Evolutionary conservation across 2,113 vertebrate species (phyloP), one percentile per base, ranked within the genome.

Genomic region (Pantherophis guttatus): DNA sequence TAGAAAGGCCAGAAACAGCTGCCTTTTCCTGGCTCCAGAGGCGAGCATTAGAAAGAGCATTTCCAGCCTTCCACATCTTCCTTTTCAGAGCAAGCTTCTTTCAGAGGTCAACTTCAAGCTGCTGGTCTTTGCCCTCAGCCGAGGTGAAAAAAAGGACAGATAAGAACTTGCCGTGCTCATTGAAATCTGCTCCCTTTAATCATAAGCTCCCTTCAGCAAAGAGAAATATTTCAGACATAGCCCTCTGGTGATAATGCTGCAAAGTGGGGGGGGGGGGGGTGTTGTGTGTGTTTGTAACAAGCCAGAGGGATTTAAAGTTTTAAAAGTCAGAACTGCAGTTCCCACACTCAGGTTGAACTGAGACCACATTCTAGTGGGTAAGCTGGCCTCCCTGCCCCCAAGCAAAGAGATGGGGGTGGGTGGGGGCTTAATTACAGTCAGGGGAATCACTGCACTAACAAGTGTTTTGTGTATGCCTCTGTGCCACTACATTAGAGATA

Each of bases 131-230:
- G 97, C 95, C 96, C 97, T 90, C 86, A 93, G 94, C 93, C 57
- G 95, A 98, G 97, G 97, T 98, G 97, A 98, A 97, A 94, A 95
- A 97, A 96, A 97, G 97, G 97, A 96, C 97, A 98, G 96, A 95
- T 91, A 91, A 96, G 92, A 95, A 93, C 96, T 95, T 23, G 86
- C 93, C 95, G 96, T 93, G 90, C 94, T 96, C 93, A 95, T 87
- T 92, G 94, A 96, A 96, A 97, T 90, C 94, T 93, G 93, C 93
- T 96, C 96, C 96, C 95, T 97, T 96, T 97, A 95, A 95, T 95
- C 95, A 96, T 92, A 96, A 95, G 97, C 95, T 96, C 95, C 94
- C 94, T 96, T 96, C 93, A 94, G 95, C 94, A 62, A 95, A 94
- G 19, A 87, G 86, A 95, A 95, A 92, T 24, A 91, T 95, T 93